Evolutionary conservation across 2,797 vertebrate species (phyloP).

Genomic region (Poeciliopsis turneri): DNA sequence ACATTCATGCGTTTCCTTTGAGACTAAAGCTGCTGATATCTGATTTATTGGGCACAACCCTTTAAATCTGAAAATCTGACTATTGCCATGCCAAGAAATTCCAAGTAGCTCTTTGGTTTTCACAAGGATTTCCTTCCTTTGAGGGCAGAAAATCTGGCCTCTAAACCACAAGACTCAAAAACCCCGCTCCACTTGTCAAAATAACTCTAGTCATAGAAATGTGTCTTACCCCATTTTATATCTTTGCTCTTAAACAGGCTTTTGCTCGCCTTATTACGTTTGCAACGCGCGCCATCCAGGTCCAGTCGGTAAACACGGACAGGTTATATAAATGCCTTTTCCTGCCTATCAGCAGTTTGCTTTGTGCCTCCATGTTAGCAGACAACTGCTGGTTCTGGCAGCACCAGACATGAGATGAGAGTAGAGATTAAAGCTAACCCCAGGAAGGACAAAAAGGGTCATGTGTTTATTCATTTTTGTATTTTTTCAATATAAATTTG

Average conservation of each 20-base stretch:
- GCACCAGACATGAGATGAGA: slow-evolving; percentile 64
- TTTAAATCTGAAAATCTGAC: slow-evolving; percentile 51
- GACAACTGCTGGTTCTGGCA: slow-evolving; percentile 57
- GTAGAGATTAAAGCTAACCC: slow-evolving; percentile 62
- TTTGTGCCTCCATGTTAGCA: slow-evolving; percentile 63
- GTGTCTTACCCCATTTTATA: background rate
- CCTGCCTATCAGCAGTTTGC: slow-evolving; percentile 60
- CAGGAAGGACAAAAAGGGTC: slow-evolving; percentile 19
- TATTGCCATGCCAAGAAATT: slow-evolving; percentile 62
- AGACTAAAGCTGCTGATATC: slow-evolving; percentile 32
- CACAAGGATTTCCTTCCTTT: slow-evolving; percentile 61
- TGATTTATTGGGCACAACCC: slow-evolving; percentile 33
- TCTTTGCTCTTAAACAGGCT: background rate
- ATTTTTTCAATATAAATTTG: slow-evolving; percentile 10
- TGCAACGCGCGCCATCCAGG: slow-evolving; percentile 33
- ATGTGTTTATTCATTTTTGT: slow-evolving; percentile 9
- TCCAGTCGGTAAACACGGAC: slow-evolving; percentile 54
- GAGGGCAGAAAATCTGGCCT: slow-evolving; percentile 46
- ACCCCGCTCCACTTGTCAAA: slow-evolving; percentile 17
- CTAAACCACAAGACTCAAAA: slow-evolving; percentile 33
- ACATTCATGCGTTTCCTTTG: slow-evolving; percentile 37
- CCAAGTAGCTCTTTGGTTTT: slow-evolving; percentile 55
- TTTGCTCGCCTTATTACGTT: slow-evolving; percentile 33
- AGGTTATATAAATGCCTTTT: slow-evolving; percentile 63
- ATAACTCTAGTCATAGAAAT: slow-evolving; percentile 12